Conservation (phyloP, 2,888 invertebrate genomes). For the Hedychridium roseum region DNA sequence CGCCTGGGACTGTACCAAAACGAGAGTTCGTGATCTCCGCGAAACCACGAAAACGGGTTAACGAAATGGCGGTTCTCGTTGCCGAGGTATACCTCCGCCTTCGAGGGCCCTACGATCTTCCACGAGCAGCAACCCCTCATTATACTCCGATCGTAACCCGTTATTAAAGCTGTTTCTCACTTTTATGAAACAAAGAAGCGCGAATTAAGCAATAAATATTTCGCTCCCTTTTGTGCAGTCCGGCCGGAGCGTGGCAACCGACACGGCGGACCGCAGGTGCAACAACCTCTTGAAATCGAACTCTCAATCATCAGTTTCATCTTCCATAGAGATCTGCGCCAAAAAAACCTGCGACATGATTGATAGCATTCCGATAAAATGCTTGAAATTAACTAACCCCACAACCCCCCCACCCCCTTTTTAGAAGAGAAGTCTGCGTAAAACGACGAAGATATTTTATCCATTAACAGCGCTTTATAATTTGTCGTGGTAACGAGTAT, state of each 20-base stretch:
- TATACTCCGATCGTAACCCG: slow-evolving; percentile 48
- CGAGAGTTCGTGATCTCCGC: slow-evolving; percentile 18
- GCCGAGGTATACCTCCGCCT: slow-evolving; percentile 14
- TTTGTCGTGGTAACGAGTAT: no score
- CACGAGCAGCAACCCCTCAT: slow-evolving; percentile 55
- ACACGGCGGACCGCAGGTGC: slow-evolving; percentile 29
- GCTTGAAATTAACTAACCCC: no score
- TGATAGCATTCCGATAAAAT: no score
- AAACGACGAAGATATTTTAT: no score
- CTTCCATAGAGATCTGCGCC: no score
- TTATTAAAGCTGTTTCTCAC: slow-evolving; percentile 62
- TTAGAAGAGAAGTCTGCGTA: no score
- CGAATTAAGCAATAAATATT: slow-evolving; percentile 59
- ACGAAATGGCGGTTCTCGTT: slow-evolving; percentile 36
- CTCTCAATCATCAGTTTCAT: slow-evolving; percentile 22
- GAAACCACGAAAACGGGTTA: slow-evolving; percentile 34
- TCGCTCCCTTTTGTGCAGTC: slow-evolving; percentile 13
- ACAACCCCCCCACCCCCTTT: no score
- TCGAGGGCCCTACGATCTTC: slow-evolving; percentile 30
- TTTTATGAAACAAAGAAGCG: slow-evolving; percentile 61
- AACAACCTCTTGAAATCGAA: slow-evolving; percentile 21
- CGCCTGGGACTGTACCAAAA: not conserved
- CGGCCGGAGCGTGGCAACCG: slow-evolving; percentile 23
- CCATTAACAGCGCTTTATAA: no score
- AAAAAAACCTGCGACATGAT: no score